Evolutionary conservation across 2,888 invertebrate genomes (phyloP), one percentile per base, ranked within the genome.

Genomic region (Heliconius cydno): DNA sequence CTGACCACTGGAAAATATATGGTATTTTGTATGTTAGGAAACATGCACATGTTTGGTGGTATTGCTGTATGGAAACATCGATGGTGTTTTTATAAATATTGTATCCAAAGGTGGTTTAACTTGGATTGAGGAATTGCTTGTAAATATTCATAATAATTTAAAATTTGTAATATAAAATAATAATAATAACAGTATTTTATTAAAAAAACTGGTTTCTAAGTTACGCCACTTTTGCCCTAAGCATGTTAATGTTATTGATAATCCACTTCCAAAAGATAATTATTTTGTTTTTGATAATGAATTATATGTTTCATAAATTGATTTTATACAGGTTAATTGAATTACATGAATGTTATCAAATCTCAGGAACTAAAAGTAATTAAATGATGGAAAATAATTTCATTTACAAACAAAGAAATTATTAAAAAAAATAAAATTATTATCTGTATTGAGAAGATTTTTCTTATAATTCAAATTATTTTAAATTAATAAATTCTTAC

Each of bases 1-100:
- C 81, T 83, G 85, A 81, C 81, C 81, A 80, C 79, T 80, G 75
- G 75, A 34, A 34, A 73, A 78, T 60, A 41, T 41, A n/a, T 74
- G 74, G 66, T 34, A 68, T 66, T 74, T 52, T 52, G 15, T 22
- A 52, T 73, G n/a, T 73, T 57, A 72, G 13, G 13, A 72, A 67
- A 12, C 68, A 38, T 68, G 68, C 19, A 52, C 52, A 28, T 52
- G 52, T 52, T 15, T 41, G 67, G 46, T 25, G 19, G 28, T 7
- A 30, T 75, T 19, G 7, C 13, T 68, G 41, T 68, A 68, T 38
- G 30, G 46, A 80, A 60, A 25, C 57, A 66, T 76, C 67, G 74
- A 68, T 78, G 63, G 78, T 79, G 71, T 28, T 34, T 25, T 7
- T 25, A n/a, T 68, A n/a, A 25, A 68, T 41, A 46, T 41, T 38